A percentile compares a stretch with the other conserved stretches of the same genome.
phyloP scores from a whole-genome alignment of 2,113 vertebrate species.

The Spermophilus dauricus region DNA sequence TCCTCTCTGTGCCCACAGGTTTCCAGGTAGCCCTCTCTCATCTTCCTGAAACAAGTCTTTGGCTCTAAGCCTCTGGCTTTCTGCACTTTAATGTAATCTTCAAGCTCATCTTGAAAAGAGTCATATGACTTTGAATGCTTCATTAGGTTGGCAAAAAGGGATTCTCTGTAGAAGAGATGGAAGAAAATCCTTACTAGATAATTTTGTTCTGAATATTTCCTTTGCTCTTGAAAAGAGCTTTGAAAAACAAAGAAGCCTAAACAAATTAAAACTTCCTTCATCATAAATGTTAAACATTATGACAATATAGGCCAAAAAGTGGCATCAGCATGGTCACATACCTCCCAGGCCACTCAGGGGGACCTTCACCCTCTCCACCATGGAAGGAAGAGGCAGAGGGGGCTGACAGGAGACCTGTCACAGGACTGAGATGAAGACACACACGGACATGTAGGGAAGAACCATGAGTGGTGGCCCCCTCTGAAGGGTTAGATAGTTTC shows the following conservation, averaged over 20 bases:
- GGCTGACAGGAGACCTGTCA: neutral
- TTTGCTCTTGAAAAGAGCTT: conserved; percentile 61
- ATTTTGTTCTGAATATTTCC: conserved; percentile 57
- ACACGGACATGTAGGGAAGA: neutral
- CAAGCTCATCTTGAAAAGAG: conserved; percentile 92
- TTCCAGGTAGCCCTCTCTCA: conserved; percentile 71
- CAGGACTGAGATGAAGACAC: neutral
- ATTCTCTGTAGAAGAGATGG: conserved; percentile 88
- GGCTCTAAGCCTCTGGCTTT: conserved; percentile 89
- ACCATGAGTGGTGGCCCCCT: neutral
- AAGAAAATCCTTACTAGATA: conserved; percentile 74
- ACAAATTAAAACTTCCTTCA: conserved; percentile 59
- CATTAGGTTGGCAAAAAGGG: conserved; percentile 83
- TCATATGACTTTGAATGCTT: conserved; percentile 88
- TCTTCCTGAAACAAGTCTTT: conserved; percentile 83
- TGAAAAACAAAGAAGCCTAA: conserved; percentile 33
- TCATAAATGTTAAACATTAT: conserved; percentile 38
- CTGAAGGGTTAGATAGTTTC: conserved; percentile 16
- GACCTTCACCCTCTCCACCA: neutral
- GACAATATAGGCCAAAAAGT: conserved; percentile 14
- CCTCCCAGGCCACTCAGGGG: neutral
- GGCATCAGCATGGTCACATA: neutral
- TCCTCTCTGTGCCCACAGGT: conserved; percentile 74
- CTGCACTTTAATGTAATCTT: conserved; percentile 91
- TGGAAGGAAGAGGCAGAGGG: neutral